Evolutionary conservation across 2,113 vertebrate species (phyloP).

Genomic region (Columbina picui): DNA sequence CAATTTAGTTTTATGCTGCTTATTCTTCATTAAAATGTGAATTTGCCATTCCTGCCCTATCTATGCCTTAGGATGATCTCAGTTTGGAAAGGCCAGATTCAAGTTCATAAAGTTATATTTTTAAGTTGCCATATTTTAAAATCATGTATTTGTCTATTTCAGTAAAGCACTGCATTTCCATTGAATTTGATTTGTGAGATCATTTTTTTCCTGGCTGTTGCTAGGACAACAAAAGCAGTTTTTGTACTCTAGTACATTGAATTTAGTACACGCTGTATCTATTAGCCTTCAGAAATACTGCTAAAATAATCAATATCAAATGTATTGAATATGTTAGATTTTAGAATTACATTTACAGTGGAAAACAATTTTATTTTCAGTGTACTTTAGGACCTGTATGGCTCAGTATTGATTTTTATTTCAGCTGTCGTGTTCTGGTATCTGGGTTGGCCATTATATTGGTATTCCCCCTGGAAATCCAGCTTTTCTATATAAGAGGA

Average conservation of each 20-base stretch:
- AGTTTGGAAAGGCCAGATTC: constrained; percentile 2
- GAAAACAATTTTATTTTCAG: constrained; percentile 70
- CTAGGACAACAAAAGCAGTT: constrained; percentile 74
- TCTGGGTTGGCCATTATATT: neutral
- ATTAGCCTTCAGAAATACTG: constrained; percentile 73
- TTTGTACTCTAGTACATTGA: constrained; percentile 11
- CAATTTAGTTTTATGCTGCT: neutral
- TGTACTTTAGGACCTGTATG: constrained; percentile 46
- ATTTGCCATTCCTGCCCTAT: neutral
- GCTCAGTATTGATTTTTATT: constrained; percentile 67
- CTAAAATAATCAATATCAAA: constrained; percentile 77
- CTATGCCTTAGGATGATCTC: neutral
- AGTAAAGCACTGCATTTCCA: constrained; percentile 53
- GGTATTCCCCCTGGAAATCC: constrained; percentile 19
- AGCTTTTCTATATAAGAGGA: neutral
- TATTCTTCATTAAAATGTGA: neutral
- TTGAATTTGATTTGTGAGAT: constrained; percentile 62
- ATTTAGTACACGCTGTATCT: constrained; percentile 35
- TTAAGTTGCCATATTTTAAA: constrained; percentile 42
- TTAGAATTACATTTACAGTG: constrained; percentile 75
- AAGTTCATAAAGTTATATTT: constrained; percentile 22
- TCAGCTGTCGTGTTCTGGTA: neutral
- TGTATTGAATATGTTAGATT: constrained; percentile 74
- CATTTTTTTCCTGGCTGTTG: constrained; percentile 68
- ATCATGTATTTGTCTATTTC: constrained; percentile 55